A percentile compares a stretch with the other conserved stretches of the same genome.
Evolutionary conservation across 2,888 invertebrate genomes (phyloP).

Genomic region (Epistrophe grossulariae): DNA sequence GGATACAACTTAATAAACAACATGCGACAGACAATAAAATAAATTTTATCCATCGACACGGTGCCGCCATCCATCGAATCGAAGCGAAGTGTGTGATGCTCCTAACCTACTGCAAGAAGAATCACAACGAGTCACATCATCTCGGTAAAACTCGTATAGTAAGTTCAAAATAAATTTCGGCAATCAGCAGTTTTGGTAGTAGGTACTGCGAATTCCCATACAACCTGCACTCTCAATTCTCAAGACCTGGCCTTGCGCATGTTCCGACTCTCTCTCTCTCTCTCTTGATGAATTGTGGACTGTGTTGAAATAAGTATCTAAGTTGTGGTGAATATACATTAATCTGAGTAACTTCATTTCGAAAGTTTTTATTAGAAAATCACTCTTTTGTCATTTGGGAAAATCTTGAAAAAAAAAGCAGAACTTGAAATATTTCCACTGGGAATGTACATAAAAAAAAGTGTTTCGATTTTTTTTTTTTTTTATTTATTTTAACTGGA

Average conservation of each 20-base stretch:
- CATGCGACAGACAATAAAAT: constrained; percentile 35
- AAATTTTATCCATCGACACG: constrained; percentile 25
- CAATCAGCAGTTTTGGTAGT: neutral
- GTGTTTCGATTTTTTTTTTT: neutral
- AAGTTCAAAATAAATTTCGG: neutral
- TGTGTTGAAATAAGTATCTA: neutral
- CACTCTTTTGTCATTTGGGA: neutral
- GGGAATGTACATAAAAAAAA: neutral
- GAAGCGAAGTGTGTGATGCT: constrained; percentile 9
- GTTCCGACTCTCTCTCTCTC: no score
- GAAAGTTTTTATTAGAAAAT: constrained; percentile 8
- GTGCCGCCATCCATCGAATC: neutral
- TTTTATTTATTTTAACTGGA: neutral
- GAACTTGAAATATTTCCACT: neutral
- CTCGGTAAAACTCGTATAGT: no score
- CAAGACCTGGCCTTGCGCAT: no score
- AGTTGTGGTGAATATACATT: neutral
- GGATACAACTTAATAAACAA: constrained; percentile 35
- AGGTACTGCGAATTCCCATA: no score
- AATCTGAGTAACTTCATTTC: neutral
- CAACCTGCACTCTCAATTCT: no score
- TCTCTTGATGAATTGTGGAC: constrained; percentile 20
- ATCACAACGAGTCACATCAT: neutral
- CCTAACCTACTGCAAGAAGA: neutral
- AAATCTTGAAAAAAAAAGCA: neutral